phyloP scores from a whole-genome alignment of 2,113 vertebrate species.

The Fregata magnificens region DNA sequence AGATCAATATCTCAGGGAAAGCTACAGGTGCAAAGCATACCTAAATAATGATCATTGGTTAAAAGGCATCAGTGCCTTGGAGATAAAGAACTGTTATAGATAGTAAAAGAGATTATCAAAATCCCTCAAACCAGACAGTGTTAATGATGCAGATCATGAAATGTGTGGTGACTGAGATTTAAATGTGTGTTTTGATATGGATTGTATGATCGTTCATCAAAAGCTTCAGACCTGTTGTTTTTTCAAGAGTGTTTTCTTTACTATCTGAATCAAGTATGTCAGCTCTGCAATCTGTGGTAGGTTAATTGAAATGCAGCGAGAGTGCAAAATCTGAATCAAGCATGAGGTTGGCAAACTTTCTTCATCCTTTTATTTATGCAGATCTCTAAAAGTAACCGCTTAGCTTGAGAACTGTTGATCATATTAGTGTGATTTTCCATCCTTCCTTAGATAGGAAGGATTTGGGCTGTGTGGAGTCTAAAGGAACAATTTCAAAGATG shows the following conservation, averaged over 20 bases:
- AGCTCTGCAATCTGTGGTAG: conserved; percentile 25
- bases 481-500: neutral
- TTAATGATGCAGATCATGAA: conserved; percentile 35
- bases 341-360: conserved; percentile 22
- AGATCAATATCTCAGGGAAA: neutral
- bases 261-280: conserved; percentile 16
- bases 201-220: conserved; percentile 20
- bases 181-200: conserved; percentile 14
- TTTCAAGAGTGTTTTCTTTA: conserved; percentile 23
- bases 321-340: conserved; percentile 22
- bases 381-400: neutral
- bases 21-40: neutral
- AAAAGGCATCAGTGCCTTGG: neutral
- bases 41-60: neutral
- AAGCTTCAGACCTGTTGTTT: conserved; percentile 12
- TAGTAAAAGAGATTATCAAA: conserved; percentile 20
- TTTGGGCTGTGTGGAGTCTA: neutral
- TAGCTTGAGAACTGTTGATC: neutral
- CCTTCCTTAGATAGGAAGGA: neutral
- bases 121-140: conserved; percentile 15
- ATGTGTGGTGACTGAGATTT: conserved; percentile 16
- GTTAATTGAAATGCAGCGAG: conserved; percentile 42
- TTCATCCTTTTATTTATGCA: neutral
- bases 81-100: neutral
- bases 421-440: neutral